Evolutionary conservation across 1,140 invertebrate genomes (phyloP), one percentile per base, ranked within the genome.

Genomic region (Bombus balteatus): DNA sequence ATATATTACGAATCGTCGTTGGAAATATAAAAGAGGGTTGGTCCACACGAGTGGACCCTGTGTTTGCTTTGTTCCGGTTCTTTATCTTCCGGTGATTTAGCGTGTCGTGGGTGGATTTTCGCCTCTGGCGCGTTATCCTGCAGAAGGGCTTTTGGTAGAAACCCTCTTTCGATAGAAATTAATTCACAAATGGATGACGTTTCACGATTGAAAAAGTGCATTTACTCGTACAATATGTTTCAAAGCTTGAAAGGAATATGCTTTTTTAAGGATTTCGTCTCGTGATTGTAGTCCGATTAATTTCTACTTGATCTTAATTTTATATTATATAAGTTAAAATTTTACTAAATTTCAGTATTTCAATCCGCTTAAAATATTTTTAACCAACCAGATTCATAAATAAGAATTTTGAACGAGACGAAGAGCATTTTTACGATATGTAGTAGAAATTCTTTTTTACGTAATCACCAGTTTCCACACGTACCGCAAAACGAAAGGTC

Each of bases 1-100:
- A 91, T 82, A 90, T 90, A 90, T 90, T 88, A 87, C 75, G 80
- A 90, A 90, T 90, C 82, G 82, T 71, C 85, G 87, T 71, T 59
- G 79, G 57, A 74, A 62, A 37, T 59, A 85, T 70, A 81, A 84
- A 84, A 73, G 78, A 32, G 71, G 59, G 75, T 91, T 53, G 83
- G 28, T 81, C 84, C 62, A 65, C 8, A 39, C 66, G 43, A 41
- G 59, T 74, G n/a, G 74, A 47, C 70, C 66, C 22, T 57, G 78
- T 25, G 76, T 37, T 80, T 65, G 53, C 62, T 37, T 81, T 72
- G 65, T 88, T 78, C 59, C 75, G 18, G 47, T 53, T 75, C 13
- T n/a, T 32, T 65, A 65, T 43, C 75, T 83, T 86, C 73, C 72
- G 66, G 77, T 90, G 90, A 91, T 91, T 91, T 88, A 91, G 65